Base-by-base conservation (phyloP, 2,797 vertebrate genomes). In the Sphenodon punctatus region DNA sequence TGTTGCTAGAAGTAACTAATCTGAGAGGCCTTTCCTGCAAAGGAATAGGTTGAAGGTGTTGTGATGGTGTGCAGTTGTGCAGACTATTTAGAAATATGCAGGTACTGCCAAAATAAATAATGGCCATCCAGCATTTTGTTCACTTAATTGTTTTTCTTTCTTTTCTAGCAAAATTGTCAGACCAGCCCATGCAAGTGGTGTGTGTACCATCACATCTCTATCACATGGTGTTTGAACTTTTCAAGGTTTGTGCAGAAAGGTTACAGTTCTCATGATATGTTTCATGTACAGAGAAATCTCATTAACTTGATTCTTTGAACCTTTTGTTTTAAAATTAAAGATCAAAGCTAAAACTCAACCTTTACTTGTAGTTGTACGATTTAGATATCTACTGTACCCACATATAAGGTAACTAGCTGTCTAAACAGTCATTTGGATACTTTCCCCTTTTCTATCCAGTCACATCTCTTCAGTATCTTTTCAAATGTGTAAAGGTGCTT, bases 181-280 rank as follows among this genome's bases (percentile, higher is more conserved):
- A 90, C 58, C 97, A 97, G 39, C 96, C 97, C 56, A 94, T 97
- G 89, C 96, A 96, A 49, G 95, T 99, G 94, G 98, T 99, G 55
- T 99, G 99, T 42, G 98, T 99, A 74, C 99, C 99, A 19, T 99
- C 99, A 46, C 99, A 99, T 94, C 95, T 99, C 76, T 99, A 99
- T 94, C 98, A 99, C 89, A 99, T 99, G 98, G 96, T 99, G 90
- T 99, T 99, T 93, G 98, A 99, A 93, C 97, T 99, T 88, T 99
- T 99, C 94, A 99, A 99, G 98, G 99, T 99, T 93, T 92, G 96
- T 96, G 80, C 67, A 78, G 75, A 65, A 67, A 82, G 78, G 69
- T 91, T 89, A 81, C 27, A 85, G 85, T 80, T 79, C 75, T 88
- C 92, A 70, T 71, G 65, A 30, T 2, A 23, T 72, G 27, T 71